Base-by-base conservation (phyloP, 23 tunicate genomes). In the Trididemnum clinides region DNA sequence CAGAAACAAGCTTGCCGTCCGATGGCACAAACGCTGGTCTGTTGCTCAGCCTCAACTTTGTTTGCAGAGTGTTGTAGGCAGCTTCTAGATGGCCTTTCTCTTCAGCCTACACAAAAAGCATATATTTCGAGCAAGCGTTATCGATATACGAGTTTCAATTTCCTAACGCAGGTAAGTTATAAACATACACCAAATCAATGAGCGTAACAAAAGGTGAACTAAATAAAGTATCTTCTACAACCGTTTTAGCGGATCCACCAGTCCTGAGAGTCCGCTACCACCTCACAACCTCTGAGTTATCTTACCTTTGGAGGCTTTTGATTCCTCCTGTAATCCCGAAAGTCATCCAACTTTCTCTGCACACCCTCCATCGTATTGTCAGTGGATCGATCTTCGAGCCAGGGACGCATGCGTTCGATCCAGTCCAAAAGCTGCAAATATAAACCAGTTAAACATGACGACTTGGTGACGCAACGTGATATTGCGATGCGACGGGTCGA, bases 301-400 rank as follows among this genome's bases (percentile, higher is more conserved):
- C 57, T 2, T 29, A 93, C 98, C 94, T 94, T 94, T 51, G 99
- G 99, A 76, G 99, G 99, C 78, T 97, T 97, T 51, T 97, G 95
- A 39, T 89, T 82, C 3, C 95, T 54, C 27, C 99, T 70, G 83
- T 97, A 97, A 64, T 97, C 97, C 12, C 99, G 66, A 87, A 97
- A 97, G 35, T 92, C 95, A 34, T 97, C 97, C 23, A 97, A 80
- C 39, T 93, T 88, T 80, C 62, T 86, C 73, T 97, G 99, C 39
- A 97, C 99, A n/a, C 91, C 95, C 34, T 93, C 91, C 99, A 97
- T 97, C 0, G 94, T 92, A 71, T 97, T 97, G 82, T 97, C 99
- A 1, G 97, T 92, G 58, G 91, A 80, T n/a, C 99, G 85, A 65
- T 97, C 91, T 64, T 97, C 99, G 18, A 97, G 79, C 97, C 93